These are phyloP conservation scores for Brachyistius frenatus DNA, from an alignment of 2,113 vertebrate species.

Conservation along the genomic window DNA sequence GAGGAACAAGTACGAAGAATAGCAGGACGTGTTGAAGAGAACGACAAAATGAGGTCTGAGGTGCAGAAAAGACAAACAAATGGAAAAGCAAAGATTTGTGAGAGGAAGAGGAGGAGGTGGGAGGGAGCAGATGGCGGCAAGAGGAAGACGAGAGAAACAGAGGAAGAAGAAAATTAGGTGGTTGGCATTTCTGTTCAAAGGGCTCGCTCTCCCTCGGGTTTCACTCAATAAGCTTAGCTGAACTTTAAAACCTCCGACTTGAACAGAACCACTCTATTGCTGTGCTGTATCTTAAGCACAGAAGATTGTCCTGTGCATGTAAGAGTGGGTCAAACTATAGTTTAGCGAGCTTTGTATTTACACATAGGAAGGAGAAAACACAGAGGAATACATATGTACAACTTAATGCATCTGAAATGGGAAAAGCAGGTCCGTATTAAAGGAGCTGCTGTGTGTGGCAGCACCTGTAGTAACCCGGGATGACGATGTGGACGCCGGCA, in stretches of 20 bases:
- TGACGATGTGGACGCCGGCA: conserved; percentile 97
- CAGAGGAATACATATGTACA: background rate
- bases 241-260: conserved; percentile 74
- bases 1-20: background rate
- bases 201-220: conserved; percentile 73
- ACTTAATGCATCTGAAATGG: conserved; percentile 3
- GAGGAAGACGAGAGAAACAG: conserved; percentile 44
- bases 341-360: conserved; percentile 45
- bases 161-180: conserved; percentile 66
- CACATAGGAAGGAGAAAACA: conserved; percentile 41
- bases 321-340: conserved; percentile 45
- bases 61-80: background rate
- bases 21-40: background rate
- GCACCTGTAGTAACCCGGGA: conserved; percentile 98
- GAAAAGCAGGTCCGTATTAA: background rate
- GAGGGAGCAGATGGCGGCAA: conserved; percentile 27
- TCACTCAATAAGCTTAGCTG: conserved; percentile 73
- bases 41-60: too few species aligned
- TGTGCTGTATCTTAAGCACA: conserved; percentile 37
- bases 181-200: conserved; percentile 79
- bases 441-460: background rate
- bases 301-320: conserved; percentile 11
- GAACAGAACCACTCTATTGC: conserved; percentile 59
- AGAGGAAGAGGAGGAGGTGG: background rate
- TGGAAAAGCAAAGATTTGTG: conserved; percentile 2